Evolutionary conservation across 1,140 invertebrate species (phyloP).

Genomic region (Physella acuta): DNA sequence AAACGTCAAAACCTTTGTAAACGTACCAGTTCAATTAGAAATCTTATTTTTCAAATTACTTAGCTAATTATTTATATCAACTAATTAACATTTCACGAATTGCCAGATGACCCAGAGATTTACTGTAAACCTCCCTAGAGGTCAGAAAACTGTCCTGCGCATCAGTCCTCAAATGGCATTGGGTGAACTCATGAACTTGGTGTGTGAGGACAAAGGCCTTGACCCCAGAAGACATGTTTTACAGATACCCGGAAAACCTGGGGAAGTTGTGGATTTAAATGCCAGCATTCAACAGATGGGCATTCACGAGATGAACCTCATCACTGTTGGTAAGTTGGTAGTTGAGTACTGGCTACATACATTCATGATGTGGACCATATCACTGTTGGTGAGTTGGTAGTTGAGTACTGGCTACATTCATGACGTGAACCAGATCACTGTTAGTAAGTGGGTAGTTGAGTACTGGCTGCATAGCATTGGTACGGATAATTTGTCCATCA

Average conservation of each 20-base stretch:
- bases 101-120: slow-evolving; percentile 71
- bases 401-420: no score
- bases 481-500: no score
- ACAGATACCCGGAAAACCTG: slow-evolving; percentile 72
- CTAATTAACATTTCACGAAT: no score
- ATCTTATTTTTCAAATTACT: no score
- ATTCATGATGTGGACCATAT: slow-evolving; percentile 48
- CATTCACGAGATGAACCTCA: slow-evolving; percentile 47
- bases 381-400: slow-evolving; percentile 33
- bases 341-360: no score
- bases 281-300: slow-evolving; percentile 42
- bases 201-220: slow-evolving; percentile 80
- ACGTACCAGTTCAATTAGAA: no score
- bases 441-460: slow-evolving; percentile 36
- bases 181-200: slow-evolving; percentile 70
- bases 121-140: slow-evolving; percentile 79
- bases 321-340: slow-evolving; percentile 35
- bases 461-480: no score
- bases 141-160: slow-evolving; percentile 77
- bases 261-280: slow-evolving; percentile 34
- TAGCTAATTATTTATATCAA: no score
- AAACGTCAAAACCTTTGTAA: no score
- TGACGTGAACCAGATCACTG: slow-evolving; percentile 48
- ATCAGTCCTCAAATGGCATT: slow-evolving; percentile 71
- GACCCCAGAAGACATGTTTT: slow-evolving; percentile 76